Percentiles rank a stretch among this genome's conserved stretches.
phyloP scores from a whole-genome alignment of 2,888 invertebrate genomes.

The Gymnosoma rotundatum region DNA sequence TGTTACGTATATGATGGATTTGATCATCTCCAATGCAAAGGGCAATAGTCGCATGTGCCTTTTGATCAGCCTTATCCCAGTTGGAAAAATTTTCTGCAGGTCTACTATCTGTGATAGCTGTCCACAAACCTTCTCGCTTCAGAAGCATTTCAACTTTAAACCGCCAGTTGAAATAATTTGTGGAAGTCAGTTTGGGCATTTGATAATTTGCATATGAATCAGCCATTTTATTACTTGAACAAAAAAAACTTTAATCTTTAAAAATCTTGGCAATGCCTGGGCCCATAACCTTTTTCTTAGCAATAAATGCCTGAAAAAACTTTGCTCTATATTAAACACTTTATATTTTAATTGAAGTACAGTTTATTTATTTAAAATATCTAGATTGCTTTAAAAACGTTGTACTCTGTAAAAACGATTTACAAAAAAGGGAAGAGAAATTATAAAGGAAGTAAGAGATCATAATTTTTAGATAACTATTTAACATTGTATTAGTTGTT shows the following conservation, averaged over 20 bases:
- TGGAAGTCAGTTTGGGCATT: constrained; percentile 12
- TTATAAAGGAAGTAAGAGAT: too few species aligned
- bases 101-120: not conserved
- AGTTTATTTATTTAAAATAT: too few species aligned
- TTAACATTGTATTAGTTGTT: too few species aligned
- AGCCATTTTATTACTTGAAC: not conserved
- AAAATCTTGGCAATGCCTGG: not conserved
- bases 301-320: too few species aligned
- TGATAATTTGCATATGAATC: constrained; percentile 5
- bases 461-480: too few species aligned
- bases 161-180: constrained; percentile 36
- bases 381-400: too few species aligned
- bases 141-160: constrained; percentile 4
- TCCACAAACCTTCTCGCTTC: constrained; percentile 15
- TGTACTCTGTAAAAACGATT: too few species aligned
- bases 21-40: constrained; percentile 50
- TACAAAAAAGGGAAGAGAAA: too few species aligned
- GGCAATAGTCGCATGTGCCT: constrained; percentile 51
- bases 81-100: not conserved
- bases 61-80: constrained; percentile 42
- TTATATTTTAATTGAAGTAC: too few species aligned
- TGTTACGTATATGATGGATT: constrained; percentile 54
- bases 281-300: constrained; percentile 4
- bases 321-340: too few species aligned
- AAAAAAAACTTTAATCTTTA: not conserved